Base-by-base conservation (phyloP, 2,888 invertebrate genomes). In the Drosophila neotestacea region DNA sequence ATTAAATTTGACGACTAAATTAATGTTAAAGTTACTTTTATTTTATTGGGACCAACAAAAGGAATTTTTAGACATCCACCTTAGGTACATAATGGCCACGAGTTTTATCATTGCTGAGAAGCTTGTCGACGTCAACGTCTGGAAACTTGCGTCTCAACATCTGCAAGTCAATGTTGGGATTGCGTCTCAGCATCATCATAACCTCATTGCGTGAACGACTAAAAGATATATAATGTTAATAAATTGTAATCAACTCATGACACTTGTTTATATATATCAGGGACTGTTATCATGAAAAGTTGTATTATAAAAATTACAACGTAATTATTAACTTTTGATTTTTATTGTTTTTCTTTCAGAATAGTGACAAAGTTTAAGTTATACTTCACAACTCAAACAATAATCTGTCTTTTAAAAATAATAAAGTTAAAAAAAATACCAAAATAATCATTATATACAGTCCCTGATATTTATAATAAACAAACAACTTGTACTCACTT, bases 141-240 rank as follows among this genome's bases (percentile, higher is more conserved):
- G 98, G 97, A 92, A 95, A 98, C 86, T 96, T 94, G 68, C 94
- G 93, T 90, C 95, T 94, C 27, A 98, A 88, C 59, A 95, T 93
- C 65, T 95, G 95, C 90, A 95, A 91, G 89, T 96, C 96, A 91
- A 96, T 92, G 89, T 97, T 94, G 1, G 97, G 97, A 92, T 96
- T 97, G 44, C 95, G 94, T 75, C 95, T 95, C 28, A 97, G 85
- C 60, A 96, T 91, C 73, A 95, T 94, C 91, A 95, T 94, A 0
- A 95, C 95, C 90, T 96, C 95, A 85, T 95, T 95, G 69, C 94
- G 94, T 55, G 95, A 93, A 73, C 95, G 93, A 70, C 94, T 94
- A 79, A 68, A 71, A 62, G 9, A 34, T 32, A 52, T 36, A 16
- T 13, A 41, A 38, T 47, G 9, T 42, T 36, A 30, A 34, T 46